Percentiles rank a stretch among this genome's conserved stretches.
Evolutionary conservation across 2,797 vertebrate species (phyloP).

Genomic region (Phalloptychus januarius): DNA sequence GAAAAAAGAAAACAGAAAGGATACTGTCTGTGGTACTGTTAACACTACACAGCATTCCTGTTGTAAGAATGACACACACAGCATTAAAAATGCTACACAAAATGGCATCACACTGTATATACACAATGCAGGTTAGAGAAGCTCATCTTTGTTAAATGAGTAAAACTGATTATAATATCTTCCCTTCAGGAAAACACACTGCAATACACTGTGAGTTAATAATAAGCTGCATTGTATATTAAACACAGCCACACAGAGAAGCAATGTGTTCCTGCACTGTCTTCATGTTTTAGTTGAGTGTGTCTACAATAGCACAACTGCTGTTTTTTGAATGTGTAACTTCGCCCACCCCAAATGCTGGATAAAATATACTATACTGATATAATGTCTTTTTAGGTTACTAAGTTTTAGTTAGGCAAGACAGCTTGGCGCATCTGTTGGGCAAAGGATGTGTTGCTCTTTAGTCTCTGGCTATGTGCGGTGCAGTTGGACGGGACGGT

Average conservation of each 20-base stretch:
- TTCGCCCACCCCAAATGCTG: conserved; percentile 74
- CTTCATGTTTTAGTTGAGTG: conserved; percentile 66
- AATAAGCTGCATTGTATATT: conserved; percentile 74
- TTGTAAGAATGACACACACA: conserved; percentile 77
- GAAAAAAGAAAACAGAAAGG: conserved; percentile 35
- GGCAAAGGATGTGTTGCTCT: conserved; percentile 80
- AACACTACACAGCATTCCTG: conserved; percentile 79
- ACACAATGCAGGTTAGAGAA: conserved; percentile 79
- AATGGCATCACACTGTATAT: conserved; percentile 79
- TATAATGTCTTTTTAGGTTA: conserved; percentile 80
- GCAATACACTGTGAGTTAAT: conserved; percentile 65
- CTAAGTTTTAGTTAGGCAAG: conserved; percentile 84
- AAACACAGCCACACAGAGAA: conserved; percentile 77
- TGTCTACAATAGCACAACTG: conserved; percentile 78
- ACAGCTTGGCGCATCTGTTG: conserved; percentile 82
- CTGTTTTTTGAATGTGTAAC: conserved; percentile 64
- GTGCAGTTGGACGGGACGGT: conserved; percentile 90
- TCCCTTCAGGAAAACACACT: conserved; percentile 67
- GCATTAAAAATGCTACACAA: conserved; percentile 81
- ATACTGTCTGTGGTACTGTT: conserved; percentile 70
- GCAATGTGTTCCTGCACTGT: conserved; percentile 80
- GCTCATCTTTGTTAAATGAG: conserved; percentile 71
- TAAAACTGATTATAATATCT: conserved; percentile 70
- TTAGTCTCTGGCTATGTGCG: conserved; percentile 85
- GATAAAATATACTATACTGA: conserved; percentile 80